These are phyloP conservation scores for Charadrius vociferus DNA, from an alignment of 2,113 vertebrate species.

Conservation along the genomic window DNA sequence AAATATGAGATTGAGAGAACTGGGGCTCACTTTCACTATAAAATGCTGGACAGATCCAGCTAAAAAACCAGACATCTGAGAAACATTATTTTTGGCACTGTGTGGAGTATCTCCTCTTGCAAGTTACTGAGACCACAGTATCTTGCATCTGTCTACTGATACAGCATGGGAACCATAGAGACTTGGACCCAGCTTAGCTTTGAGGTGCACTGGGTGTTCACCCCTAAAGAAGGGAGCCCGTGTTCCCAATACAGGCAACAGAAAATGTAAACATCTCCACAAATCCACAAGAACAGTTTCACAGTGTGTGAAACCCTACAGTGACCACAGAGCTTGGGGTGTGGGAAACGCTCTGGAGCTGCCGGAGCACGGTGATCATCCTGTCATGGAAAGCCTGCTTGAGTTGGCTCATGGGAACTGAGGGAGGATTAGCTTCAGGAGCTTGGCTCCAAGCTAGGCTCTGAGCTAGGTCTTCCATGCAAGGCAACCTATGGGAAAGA, in stretches of 20 bases:
- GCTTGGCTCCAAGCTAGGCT: background rate
- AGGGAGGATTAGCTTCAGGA: background rate
- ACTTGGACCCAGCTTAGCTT: background rate
- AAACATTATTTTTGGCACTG: background rate
- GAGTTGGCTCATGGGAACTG: background rate
- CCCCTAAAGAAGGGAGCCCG: background rate
- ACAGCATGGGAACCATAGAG: background rate
- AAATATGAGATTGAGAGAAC: background rate
- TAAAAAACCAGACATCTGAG: background rate
- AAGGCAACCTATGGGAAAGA: background rate
- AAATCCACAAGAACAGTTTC: background rate
- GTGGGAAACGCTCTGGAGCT: background rate
- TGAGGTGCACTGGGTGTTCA: background rate
- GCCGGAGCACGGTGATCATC: background rate
- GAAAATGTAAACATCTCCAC: background rate
- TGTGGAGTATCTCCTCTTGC: background rate
- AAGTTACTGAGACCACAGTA: background rate
- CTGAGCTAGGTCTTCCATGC: background rate
- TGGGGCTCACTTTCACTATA: background rate
- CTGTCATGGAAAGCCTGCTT: background rate
- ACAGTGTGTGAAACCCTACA: background rate
- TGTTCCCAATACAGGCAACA: background rate
- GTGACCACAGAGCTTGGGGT: background rate
- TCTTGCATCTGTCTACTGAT: background rate
- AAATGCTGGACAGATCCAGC: background rate